Base-by-base conservation (phyloP, 2,797 vertebrate genomes). In the Acridotheres tristis region DNA sequence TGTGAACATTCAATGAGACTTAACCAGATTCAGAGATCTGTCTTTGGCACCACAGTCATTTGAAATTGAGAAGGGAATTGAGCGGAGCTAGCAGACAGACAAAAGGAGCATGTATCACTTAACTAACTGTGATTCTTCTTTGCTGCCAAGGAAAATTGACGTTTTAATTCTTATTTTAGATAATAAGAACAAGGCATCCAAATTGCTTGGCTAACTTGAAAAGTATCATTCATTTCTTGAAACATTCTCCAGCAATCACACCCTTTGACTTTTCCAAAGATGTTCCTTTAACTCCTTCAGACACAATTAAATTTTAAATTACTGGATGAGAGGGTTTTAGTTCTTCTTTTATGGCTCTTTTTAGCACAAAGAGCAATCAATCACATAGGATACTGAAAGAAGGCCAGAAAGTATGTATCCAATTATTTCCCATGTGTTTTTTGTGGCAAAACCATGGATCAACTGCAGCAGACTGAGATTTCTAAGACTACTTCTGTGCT, bases 121-220 rank as follows among this genome's bases (percentile, higher is more conserved):
- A 96, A 62, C 17, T 27, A 87, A 82, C 9, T 18, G 25, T 43
- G 68, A 82, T 80, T 92, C 11, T 79, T 94, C 58, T 65, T 71
- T 89, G 66, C 23, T 79, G 43, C 53, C 62, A 81, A 90, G 34
- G 59, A 50, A 82, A 85, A 79, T 2, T 13, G 20, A 78, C 12
- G 62, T 45, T 76, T n/a, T 88, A 80, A 77, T 84, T 88, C 40
- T 81, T 83, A 69, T 81, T 83, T 74, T 36, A 85, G 27, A 18
- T 54, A 30, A 72, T 54, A 57, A 59, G 30, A 90, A 57, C 3
- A 66, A 45, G 43, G 19, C 21, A 68, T 91, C 38, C 59, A 89
- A 83, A 90, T 51, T 93, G 10, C 36, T 75, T 88, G 88, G n/a
- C 27, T 96, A 92, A 80, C 62, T 85, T 90, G 45, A 92, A 93